These are phyloP conservation scores for Chelonus formosanus DNA, from an alignment of 2,888 invertebrate species.

Conservation along the genomic window DNA sequence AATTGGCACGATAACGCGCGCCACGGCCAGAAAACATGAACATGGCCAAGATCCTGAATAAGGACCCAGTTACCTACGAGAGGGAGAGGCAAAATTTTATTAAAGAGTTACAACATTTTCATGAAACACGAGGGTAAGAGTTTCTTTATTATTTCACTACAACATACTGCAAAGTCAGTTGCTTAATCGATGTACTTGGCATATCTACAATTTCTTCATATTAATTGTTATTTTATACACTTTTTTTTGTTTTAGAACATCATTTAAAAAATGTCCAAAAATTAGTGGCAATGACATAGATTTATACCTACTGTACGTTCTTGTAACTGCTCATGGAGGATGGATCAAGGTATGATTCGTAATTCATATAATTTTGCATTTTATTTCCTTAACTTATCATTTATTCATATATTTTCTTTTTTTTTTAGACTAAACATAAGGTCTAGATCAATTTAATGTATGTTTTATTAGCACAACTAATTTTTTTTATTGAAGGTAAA, in stretches of 20 bases:
- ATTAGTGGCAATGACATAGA: slow-evolving; percentile 93
- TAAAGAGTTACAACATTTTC: slow-evolving; percentile 88
- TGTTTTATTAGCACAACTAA: too few species aligned
- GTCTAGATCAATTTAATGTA: too few species aligned
- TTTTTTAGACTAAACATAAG: too few species aligned
- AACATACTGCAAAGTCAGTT: too few species aligned
- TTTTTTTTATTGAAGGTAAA: too few species aligned
- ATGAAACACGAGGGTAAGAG: slow-evolving; percentile 89
- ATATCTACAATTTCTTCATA: slow-evolving; percentile 37
- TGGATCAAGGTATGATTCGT: slow-evolving; percentile 83
- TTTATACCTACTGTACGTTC: slow-evolving; percentile 87
- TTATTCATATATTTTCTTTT: too few species aligned
- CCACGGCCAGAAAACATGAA: slow-evolving; percentile 47
- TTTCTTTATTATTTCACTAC: slow-evolving; percentile 1
- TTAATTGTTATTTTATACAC: slow-evolving; percentile 15
- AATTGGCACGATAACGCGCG: too few species aligned
- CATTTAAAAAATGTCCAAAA: slow-evolving; percentile 73
- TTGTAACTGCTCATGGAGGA: slow-evolving; percentile 92
- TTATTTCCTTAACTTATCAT: too few species aligned
- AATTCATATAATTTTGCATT: too few species aligned
- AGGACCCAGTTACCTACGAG: slow-evolving; percentile 78
- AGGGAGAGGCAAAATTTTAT: slow-evolving; percentile 83
- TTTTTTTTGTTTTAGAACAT: slow-evolving; percentile 65
- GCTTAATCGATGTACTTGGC: too few species aligned
- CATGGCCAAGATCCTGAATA: slow-evolving; percentile 74